phyloP scores from a whole-genome alignment of 2,113 vertebrate species.

The Pyrgilauda ruficollis region DNA sequence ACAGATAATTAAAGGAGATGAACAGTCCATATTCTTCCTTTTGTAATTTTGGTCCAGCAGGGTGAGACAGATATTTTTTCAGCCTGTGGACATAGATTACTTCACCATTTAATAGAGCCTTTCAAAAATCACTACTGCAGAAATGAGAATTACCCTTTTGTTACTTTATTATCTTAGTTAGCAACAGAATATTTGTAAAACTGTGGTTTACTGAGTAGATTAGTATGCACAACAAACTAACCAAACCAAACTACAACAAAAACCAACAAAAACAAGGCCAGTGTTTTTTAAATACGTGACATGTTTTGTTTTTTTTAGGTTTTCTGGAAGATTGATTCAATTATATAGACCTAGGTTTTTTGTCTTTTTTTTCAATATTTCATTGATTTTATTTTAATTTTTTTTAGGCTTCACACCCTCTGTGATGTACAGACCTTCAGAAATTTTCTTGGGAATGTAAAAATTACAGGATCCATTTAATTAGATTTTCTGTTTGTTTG shows the following conservation, averaged over 20 bases:
- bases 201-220: not conserved
- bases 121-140: not conserved
- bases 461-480: not conserved
- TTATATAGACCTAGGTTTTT: not conserved
- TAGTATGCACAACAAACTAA: not conserved
- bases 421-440: not conserved
- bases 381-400: not conserved
- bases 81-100: not conserved
- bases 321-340: not conserved
- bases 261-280: rapidly evolving
- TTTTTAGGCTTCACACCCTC: not conserved
- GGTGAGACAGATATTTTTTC: not conserved
- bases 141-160: not conserved
- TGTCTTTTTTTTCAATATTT: not conserved
- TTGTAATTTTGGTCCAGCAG: not conserved
- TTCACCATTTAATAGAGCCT: not conserved
- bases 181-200: not conserved
- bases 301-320: not conserved
- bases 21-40: not conserved
- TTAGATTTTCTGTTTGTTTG: not conserved
- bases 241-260: not conserved
- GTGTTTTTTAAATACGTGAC: not conserved
- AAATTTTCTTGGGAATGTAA: not conserved
- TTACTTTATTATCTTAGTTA: not conserved
- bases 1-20: not conserved